A percentile compares a stretch with the other conserved stretches of the same genome.
phyloP scores from a whole-genome alignment of 2,113 vertebrate genomes.

The Takifugu flavidus region DNA sequence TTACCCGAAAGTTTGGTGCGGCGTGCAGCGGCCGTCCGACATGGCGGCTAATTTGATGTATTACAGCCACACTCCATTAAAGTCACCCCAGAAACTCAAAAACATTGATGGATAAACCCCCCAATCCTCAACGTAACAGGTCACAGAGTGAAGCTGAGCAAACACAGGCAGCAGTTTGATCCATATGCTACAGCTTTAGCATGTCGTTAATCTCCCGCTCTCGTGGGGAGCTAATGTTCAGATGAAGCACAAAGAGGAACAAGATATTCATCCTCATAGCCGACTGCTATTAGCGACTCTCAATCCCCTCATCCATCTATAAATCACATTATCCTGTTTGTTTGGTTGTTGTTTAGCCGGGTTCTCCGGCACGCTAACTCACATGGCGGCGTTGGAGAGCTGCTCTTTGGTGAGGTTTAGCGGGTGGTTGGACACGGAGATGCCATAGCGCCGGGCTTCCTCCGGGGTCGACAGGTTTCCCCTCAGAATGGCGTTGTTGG shows the following conservation, averaged over 20 bases:
- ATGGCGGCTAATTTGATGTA: neutral
- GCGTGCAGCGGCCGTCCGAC: neutral
- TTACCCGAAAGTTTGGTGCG: slow-evolving; percentile 33
- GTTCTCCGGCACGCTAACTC: slow-evolving; percentile 59
- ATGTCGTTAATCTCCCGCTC: slow-evolving; percentile 52
- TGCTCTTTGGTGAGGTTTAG: slow-evolving; percentile 96
- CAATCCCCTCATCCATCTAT: slow-evolving; percentile 42
- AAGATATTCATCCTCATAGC: neutral
- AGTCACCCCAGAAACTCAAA: neutral
- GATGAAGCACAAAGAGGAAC: slow-evolving; percentile 14
- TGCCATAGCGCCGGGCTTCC: slow-evolving; percentile 81
- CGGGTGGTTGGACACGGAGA: slow-evolving; percentile 90
- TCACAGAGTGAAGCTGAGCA: slow-evolving; percentile 6
- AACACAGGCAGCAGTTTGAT: slow-evolving; percentile 15
- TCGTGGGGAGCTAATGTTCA: slow-evolving; percentile 29
- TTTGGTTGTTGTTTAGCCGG: too few relatives aligned
- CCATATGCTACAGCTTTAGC: slow-evolving; percentile 42
- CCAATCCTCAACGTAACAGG: neutral
- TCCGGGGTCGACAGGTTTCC: slow-evolving; percentile 79
- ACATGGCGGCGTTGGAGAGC: slow-evolving; percentile 86
- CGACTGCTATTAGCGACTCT: slow-evolving; percentile 4
- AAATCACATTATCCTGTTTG: slow-evolving; percentile 9
- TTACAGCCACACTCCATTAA: neutral
- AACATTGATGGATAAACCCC: neutral
- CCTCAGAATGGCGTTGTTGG: slow-evolving; percentile 91